A percentile compares a stretch with the other conserved stretches of the same genome.
Conservation (phyloP, 2,888 invertebrate species). For the Macaria notata region DNA sequence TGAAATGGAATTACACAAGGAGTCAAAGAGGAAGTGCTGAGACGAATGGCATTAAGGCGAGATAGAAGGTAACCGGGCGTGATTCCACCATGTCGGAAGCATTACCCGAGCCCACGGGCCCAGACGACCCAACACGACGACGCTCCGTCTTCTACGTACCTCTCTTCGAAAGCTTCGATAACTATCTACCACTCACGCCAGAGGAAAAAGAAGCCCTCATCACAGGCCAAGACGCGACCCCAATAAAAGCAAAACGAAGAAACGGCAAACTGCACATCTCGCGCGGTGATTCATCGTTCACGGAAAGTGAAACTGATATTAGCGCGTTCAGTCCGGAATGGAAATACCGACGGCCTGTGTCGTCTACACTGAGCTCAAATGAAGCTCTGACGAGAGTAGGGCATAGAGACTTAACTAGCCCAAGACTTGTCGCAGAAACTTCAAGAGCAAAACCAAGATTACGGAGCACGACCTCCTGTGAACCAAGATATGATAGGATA, state of each 20-base stretch:
- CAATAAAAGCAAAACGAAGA: slow-evolving; percentile 59
- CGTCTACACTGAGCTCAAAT: slow-evolving; percentile 71
- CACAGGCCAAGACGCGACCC: slow-evolving; percentile 55
- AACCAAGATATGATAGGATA: slow-evolving; percentile 74
- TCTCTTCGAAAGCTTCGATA: slow-evolving; percentile 83
- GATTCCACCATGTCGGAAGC: slow-evolving; percentile 73
- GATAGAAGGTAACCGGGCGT: slow-evolving; percentile 63
- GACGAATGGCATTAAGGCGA: slow-evolving; percentile 66
- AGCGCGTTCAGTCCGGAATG: slow-evolving; percentile 68
- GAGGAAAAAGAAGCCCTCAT: slow-evolving; percentile 74
- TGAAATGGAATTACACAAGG: slow-evolving; percentile 56
- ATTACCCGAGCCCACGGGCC: slow-evolving; percentile 57
- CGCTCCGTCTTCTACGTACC: slow-evolving; percentile 90
- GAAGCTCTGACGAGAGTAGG: slow-evolving; percentile 67
- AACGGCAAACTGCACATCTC: slow-evolving; percentile 57
- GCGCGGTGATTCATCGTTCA: slow-evolving; percentile 66
- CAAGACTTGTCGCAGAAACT: slow-evolving; percentile 66
- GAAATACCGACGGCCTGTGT: slow-evolving; percentile 67
- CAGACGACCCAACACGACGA: slow-evolving; percentile 80
- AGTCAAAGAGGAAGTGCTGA: slow-evolving; percentile 58
- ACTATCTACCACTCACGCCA: slow-evolving; percentile 79
- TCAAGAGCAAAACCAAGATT: slow-evolving; percentile 63
- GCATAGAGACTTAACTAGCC: slow-evolving; percentile 68
- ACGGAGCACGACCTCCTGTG: slow-evolving; percentile 71
- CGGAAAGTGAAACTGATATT: slow-evolving; percentile 75